Conservation (phyloP, 53 echinoderm and acorn worm genomes). For the Zoroaster sp. region DNA sequence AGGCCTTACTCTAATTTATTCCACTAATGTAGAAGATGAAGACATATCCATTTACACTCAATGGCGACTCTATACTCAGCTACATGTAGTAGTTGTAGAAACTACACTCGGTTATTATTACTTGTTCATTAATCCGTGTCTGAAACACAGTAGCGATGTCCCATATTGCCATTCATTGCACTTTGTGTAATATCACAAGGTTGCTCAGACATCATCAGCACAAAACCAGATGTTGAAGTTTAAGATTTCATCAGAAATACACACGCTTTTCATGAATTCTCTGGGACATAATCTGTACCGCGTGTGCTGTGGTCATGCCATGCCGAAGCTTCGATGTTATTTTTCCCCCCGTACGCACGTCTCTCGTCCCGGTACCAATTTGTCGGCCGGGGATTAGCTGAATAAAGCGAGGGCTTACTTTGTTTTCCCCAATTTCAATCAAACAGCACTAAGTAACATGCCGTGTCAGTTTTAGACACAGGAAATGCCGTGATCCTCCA, state of each 20-base stretch:
- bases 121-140: conserved; percentile 53
- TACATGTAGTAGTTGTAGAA: no score
- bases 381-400: conserved; percentile 24
- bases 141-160: conserved; percentile 35
- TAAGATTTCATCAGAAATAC: conserved; percentile 30
- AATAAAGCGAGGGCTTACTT: conserved; percentile 18
- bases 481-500: conserved; percentile 39
- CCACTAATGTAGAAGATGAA: no score
- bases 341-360: neutral
- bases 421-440: conserved; percentile 4
- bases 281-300: neutral
- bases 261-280: neutral
- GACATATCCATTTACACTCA: no score
- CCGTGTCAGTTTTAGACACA: conserved; percentile 23
- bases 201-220: neutral
- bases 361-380: conserved; percentile 16
- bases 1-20: no score
- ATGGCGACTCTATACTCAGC: no score
- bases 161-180: conserved; percentile 18
- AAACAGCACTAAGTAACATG: neutral
- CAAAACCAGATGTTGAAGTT: conserved; percentile 37
- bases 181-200: conserved; percentile 36
- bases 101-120: conserved; percentile 38
- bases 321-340: neutral
- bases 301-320: neutral